phyloP scores from a whole-genome alignment of 2,113 vertebrate genomes.

The Sciurus niger region DNA sequence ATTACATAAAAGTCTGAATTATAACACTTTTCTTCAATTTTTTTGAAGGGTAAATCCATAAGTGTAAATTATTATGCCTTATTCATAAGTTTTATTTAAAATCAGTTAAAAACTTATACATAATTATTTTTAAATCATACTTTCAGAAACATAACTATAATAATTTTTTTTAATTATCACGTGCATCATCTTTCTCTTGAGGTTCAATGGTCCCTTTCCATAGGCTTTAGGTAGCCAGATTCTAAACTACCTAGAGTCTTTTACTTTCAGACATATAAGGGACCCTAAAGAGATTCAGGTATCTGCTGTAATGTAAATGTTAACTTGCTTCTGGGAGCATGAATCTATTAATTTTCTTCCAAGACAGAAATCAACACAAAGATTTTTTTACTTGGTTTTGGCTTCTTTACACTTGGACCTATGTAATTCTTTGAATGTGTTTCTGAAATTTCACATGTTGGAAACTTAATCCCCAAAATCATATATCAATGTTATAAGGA shows the following conservation, averaged over 20 bases:
- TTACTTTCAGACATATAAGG: not conserved
- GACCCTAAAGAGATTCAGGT: not conserved
- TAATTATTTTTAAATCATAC: slow-evolving; percentile 68
- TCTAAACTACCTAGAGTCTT: not conserved
- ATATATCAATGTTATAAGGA: not conserved
- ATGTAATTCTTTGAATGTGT: not conserved
- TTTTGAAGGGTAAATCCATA: slow-evolving; percentile 64
- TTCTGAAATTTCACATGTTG: not conserved
- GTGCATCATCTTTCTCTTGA: slow-evolving; percentile 38
- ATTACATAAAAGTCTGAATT: slow-evolving; percentile 66
- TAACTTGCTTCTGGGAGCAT: not conserved
- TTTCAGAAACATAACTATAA: slow-evolving; percentile 52
- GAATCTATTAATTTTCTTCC: not conserved
- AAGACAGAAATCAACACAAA: not conserved
- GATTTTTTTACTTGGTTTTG: slow-evolving; percentile 12
- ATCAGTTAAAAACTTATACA: slow-evolving; percentile 68
- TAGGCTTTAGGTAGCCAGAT: slow-evolving; percentile 4
- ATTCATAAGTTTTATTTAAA: slow-evolving; percentile 77
- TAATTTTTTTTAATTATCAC: not conserved
- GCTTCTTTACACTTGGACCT: not conserved
- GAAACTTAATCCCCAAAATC: not conserved
- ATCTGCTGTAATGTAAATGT: not conserved
- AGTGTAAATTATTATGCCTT: slow-evolving; percentile 70
- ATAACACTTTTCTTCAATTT: slow-evolving; percentile 57
- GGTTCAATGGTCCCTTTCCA: slow-evolving; percentile 18